A percentile compares a stretch with the other conserved stretches of the same genome.
phyloP scores from a whole-genome alignment of 2,888 invertebrate genomes.

The Crioceris asparagi region DNA sequence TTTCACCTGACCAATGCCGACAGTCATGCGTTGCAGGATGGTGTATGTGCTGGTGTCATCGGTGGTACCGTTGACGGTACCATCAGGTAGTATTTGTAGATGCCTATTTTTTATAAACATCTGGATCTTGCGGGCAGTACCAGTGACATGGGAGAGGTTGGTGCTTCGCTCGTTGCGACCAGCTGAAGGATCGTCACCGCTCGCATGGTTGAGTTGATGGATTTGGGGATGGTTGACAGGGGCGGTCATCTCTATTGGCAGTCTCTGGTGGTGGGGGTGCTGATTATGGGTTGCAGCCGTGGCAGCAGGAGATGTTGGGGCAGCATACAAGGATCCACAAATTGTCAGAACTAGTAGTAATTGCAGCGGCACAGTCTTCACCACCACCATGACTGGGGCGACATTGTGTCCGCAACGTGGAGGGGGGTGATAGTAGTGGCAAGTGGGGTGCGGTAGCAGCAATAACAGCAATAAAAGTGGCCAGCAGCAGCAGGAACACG shows the following conservation, averaged over 20 bases:
- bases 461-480: too few relatives aligned
- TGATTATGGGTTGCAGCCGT: too few relatives aligned
- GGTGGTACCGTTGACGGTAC: constrained; percentile 73
- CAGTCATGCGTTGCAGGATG: too few relatives aligned
- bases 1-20: too few relatives aligned
- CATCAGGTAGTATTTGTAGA: constrained; percentile 73
- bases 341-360: constrained; percentile 38
- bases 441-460: too few relatives aligned
- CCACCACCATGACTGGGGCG: constrained; percentile 42
- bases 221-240: too few relatives aligned
- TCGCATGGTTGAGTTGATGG: too few relatives aligned
- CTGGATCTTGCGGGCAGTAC: constrained; percentile 69
- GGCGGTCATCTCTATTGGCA: too few relatives aligned
- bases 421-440: too few relatives aligned
- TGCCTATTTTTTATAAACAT: constrained; percentile 76
- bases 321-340: constrained; percentile 36
- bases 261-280: too few relatives aligned
- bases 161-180: constrained; percentile 66
- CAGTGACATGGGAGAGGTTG: constrained; percentile 70
- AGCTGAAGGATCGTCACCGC: constrained; percentile 33
- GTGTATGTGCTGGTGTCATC: constrained; percentile 72
- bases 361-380: constrained; percentile 39
- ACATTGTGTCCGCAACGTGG: constrained; percentile 39
- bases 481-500: too few relatives aligned
- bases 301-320: too few relatives aligned